Conservation (phyloP, 2,888 invertebrate species). For the Lacanobia wlatinum region DNA sequence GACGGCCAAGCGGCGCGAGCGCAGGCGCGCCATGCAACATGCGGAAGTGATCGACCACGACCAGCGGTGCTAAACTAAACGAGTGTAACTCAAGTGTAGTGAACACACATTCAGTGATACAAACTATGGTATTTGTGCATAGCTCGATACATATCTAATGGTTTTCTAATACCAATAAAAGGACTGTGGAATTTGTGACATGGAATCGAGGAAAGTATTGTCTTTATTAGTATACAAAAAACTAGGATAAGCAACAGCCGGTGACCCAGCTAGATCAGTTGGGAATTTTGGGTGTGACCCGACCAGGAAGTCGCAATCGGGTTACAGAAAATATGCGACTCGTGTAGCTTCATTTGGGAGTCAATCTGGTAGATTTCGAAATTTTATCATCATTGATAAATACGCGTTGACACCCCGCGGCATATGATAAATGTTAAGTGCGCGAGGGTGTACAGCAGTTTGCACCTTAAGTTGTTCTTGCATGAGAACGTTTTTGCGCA, state of each 20-base stretch:
- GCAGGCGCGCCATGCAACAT: constrained; percentile 84
- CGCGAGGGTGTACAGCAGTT: constrained; percentile 75
- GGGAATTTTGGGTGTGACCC: constrained; percentile 67
- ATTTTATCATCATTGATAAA: constrained; percentile 85
- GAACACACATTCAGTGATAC: constrained; percentile 85
- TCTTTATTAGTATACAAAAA: constrained; percentile 65
- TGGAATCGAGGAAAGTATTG: constrained; percentile 90
- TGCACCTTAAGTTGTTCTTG: constrained; percentile 82
- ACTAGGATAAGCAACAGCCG: constrained; percentile 28
- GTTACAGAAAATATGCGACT: constrained; percentile 69
- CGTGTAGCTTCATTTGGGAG: constrained; percentile 77
- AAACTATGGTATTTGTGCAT: constrained; percentile 88
- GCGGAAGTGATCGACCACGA: constrained; percentile 88
- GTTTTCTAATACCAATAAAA: constrained; percentile 83
- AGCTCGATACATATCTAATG: constrained; percentile 84
- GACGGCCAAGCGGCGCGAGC: constrained; percentile 76
- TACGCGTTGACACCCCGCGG: constrained; percentile 84
- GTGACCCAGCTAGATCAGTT: constrained; percentile 22
- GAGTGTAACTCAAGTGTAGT: constrained; percentile 86
- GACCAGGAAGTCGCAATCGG: constrained; percentile 74
- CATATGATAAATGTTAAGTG: constrained; percentile 85
- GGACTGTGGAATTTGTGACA: constrained; percentile 87
- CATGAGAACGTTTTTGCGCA: constrained; percentile 84
- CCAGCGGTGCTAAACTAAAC: constrained; percentile 75
- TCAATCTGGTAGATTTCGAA: constrained; percentile 74